Percentiles rank a stretch among this genome's conserved stretches.
phyloP scores from a whole-genome alignment of 2,797 vertebrate species.

The Peromyscus melanophrys region DNA sequence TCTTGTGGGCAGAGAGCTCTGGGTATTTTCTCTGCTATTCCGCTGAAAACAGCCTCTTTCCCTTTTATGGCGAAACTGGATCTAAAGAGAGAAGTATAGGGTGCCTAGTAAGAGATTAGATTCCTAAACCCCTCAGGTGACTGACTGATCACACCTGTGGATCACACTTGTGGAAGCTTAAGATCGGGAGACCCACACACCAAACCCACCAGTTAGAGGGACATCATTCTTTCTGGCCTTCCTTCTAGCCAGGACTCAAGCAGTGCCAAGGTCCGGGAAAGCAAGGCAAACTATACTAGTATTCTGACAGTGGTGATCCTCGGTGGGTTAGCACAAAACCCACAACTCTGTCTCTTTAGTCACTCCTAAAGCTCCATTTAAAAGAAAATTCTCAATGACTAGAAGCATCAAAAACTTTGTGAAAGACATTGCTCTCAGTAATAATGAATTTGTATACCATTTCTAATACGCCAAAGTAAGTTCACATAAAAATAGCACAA shows the following conservation, averaged over 20 bases:
- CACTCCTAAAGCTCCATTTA: constrained; percentile 35
- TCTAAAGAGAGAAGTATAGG: constrained; percentile 54
- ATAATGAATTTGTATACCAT: constrained; percentile 24
- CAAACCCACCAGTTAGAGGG: not conserved
- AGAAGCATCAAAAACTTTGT: constrained; percentile 5
- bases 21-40: constrained; percentile 43
- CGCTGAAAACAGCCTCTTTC: constrained; percentile 50
- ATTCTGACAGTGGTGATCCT: not conserved
- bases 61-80: constrained; percentile 65
- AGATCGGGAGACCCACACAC: not conserved
- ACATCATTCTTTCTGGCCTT: constrained; percentile 51
- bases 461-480: constrained; percentile 60
- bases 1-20: constrained; percentile 49
- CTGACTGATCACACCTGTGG: not conserved
- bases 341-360: not conserved
- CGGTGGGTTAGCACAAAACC: not conserved
- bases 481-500: constrained; percentile 49
- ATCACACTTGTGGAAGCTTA: not conserved
- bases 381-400: constrained; percentile 16
- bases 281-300: constrained; percentile 8
- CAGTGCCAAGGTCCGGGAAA: constrained; percentile 18
- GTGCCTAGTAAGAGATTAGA: not conserved
- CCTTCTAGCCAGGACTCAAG: constrained; percentile 21
- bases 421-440: constrained; percentile 5
- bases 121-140: not conserved